A percentile compares a stretch with the other conserved stretches of the same genome.
Conservation (phyloP, 2,797 vertebrate genomes). For the Cossypha caffra region DNA sequence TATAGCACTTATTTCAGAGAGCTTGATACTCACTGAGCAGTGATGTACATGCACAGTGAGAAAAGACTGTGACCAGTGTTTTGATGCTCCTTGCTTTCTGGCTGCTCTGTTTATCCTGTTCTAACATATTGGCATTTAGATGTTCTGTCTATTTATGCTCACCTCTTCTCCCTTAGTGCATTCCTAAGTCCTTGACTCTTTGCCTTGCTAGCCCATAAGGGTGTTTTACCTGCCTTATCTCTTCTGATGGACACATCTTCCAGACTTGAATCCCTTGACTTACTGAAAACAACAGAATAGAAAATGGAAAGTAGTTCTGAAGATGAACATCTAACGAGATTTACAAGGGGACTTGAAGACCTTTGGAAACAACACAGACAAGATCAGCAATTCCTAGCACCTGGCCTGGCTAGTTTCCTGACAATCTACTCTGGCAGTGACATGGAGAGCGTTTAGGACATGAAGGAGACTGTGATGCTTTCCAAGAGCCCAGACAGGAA, state of each 20-base stretch:
- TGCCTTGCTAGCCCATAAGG: neutral
- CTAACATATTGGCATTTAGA: neutral
- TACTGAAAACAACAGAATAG: neutral
- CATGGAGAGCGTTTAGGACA: neutral
- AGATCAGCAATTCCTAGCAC: neutral
- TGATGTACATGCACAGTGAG: neutral
- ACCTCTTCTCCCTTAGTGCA: neutral
- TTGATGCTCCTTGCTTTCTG: neutral
- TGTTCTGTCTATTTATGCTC: neutral
- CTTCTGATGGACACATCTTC: neutral
- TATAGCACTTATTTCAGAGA: neutral
- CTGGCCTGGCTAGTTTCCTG: neutral
- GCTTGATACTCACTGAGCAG: neutral
- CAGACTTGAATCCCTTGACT: neutral
- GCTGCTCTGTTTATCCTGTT: neutral
- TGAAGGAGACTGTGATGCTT: neutral
- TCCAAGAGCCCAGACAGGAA: neutral
- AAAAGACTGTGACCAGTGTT: neutral
- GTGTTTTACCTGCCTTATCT: neutral
- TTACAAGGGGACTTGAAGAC: neutral
- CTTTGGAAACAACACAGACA: neutral
- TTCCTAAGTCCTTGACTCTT: neutral
- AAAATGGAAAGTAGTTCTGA: neutral
- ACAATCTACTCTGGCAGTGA: neutral
- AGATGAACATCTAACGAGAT: neutral